These are phyloP conservation scores for Poeciliopsis occidentalis DNA, from an alignment of 2,113 vertebrate species.

Conservation along the genomic window DNA sequence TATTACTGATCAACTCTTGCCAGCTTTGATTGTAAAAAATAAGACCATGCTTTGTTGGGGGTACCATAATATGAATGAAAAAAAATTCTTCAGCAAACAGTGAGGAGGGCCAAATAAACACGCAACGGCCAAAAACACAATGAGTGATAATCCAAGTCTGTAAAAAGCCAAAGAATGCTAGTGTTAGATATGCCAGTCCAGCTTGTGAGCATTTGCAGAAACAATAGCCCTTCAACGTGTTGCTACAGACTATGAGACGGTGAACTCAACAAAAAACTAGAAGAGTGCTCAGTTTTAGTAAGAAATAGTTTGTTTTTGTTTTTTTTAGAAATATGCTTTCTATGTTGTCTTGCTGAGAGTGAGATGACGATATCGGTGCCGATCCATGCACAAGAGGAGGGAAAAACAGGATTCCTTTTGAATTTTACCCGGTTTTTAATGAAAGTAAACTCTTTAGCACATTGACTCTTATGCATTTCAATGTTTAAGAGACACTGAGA, in stretches of 20 bases:
- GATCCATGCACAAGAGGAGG: background rate
- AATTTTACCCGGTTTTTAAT: background rate
- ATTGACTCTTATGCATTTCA: background rate
- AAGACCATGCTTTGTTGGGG: background rate
- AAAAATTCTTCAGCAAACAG: background rate
- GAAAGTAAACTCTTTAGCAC: background rate
- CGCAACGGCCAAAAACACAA: background rate
- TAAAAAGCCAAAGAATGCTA: background rate
- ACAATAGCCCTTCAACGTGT: background rate
- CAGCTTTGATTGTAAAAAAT: background rate
- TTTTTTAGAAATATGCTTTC: slow-evolving; percentile 19
- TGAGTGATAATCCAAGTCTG: background rate
- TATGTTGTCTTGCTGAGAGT: slow-evolving; percentile 9
- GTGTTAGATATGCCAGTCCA: background rate
- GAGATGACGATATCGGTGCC: background rate
- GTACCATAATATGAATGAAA: background rate
- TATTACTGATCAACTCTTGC: background rate
- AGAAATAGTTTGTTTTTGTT: background rate
- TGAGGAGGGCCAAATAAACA: background rate
- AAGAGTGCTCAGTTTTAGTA: background rate
- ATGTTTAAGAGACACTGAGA: too few species aligned
- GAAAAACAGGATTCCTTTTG: background rate
- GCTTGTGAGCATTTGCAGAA: background rate
- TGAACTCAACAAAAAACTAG: background rate
- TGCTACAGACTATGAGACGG: background rate